Conservation (phyloP, 2,888 invertebrate species). For the Nephrotoma appendiculata region DNA sequence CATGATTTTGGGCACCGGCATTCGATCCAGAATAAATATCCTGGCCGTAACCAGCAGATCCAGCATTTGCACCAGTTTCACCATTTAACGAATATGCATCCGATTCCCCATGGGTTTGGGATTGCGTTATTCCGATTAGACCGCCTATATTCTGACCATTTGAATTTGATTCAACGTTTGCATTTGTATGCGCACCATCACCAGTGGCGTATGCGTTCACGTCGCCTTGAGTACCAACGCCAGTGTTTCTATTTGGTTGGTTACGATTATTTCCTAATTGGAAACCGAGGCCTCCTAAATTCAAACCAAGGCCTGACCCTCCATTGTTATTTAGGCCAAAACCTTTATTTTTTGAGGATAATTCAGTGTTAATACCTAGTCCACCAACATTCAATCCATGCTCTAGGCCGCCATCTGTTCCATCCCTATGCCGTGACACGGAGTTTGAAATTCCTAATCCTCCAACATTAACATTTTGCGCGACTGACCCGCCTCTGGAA, state of each 20-base stretch:
- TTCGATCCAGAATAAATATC: conserved; percentile 17
- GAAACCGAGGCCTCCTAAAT: conserved; percentile 8
- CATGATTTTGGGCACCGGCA: conserved; percentile 7
- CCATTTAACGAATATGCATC: conserved; percentile 20
- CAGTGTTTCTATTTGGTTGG: conserved; percentile 11
- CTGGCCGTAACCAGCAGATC: conserved; percentile 12
- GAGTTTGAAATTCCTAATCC: conserved; percentile 8
- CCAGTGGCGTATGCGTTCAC: conserved; percentile 16
- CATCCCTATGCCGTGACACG: conserved; percentile 12
- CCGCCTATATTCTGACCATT: conserved; percentile 13
- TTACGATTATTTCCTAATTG: conserved; percentile 14
- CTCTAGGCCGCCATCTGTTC: conserved; percentile 14
- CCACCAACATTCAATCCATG: conserved; percentile 25
- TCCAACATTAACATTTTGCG: conserved; percentile 2
- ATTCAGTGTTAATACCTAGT: conserved; percentile 23
- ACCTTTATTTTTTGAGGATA: conserved; percentile 22
- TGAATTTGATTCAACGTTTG: conserved; percentile 17
- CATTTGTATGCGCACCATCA: conserved; percentile 17
- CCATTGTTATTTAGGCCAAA: neutral
- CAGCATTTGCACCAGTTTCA: conserved; percentile 21
- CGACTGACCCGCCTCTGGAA: neutral
- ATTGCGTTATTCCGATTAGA: conserved; percentile 19
- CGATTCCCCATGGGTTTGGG: conserved; percentile 22
- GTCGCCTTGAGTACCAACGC: conserved; percentile 20
- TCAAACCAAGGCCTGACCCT: conserved; percentile 22